Base-by-base conservation (phyloP, 2,113 vertebrate genomes). In the Tyrannus savana region DNA sequence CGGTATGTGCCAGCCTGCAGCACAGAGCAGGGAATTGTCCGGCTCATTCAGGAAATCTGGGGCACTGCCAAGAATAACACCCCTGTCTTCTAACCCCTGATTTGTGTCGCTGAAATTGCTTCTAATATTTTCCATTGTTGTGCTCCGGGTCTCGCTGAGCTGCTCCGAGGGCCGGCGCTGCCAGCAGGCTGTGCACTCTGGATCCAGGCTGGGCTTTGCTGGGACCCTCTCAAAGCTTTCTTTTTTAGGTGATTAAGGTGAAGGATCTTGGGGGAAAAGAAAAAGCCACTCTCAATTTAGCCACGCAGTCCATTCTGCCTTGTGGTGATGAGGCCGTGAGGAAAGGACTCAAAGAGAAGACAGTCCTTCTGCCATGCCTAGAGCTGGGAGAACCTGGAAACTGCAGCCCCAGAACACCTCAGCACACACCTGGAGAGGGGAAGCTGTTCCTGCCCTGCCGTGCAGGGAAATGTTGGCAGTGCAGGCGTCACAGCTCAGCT, bases 21-120 rank as follows among this genome's bases (percentile, higher is more conserved):
- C 94, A 90, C 94, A 92, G 94, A 95, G 94, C 91, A 33, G 92
- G 83, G 95, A 24, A 89, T 92, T 92, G 93, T 89, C 87, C 89
- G 0, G 84, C 73, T 86, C 60, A 22, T 77, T 93, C 82, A 93
- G 94, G 85, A 83, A 90, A 90, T 74, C 90, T 94, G 95, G 88
- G 83, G 17, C 82, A 46, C 62, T 35, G 88, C 90, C 93, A 95
- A 93, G 86, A 94, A 76, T 69, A 94, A 92, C 93, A 89, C 91
- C 59, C 83, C 14, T 42, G 81, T 86, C 95, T 87, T 50, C 95
- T 93, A 68, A 92, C 77, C 91, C 91, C 89, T 12, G 76, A 60
- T 78, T 66, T 87, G 71, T 79, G 92, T 76, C 6, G 7, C 95
- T 93, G 88, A 84, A 52, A 83, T 82, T 76, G 82, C 92, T 90